Percentiles rank a stretch among this genome's conserved stretches.
Evolutionary conservation across 2,888 invertebrate species (phyloP).

Genomic region (Melanostoma scalare): DNA sequence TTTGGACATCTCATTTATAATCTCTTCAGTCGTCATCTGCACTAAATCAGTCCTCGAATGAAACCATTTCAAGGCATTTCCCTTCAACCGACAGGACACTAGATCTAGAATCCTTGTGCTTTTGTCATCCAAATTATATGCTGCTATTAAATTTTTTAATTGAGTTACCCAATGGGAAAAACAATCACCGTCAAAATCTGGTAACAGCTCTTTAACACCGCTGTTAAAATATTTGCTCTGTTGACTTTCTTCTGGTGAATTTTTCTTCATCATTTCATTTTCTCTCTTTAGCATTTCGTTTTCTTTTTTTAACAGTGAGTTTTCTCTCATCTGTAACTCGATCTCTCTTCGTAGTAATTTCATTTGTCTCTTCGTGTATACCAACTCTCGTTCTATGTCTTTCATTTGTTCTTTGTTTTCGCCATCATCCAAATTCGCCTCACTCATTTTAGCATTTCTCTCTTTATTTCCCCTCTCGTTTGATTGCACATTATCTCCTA

Average conservation of each 20-base stretch:
- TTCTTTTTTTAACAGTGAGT: background rate
- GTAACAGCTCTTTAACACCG: conserved; percentile 6
- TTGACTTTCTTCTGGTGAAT: conserved; percentile 15
- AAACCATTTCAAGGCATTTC: conserved; percentile 46
- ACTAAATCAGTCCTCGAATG: conserved; percentile 44
- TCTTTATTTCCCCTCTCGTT: background rate
- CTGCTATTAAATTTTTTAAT: conserved; percentile 15
- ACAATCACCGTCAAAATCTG: conserved; percentile 17
- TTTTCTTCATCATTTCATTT: conserved; percentile 17
- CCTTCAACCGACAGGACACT: conserved; percentile 51
- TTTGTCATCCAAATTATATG: conserved; percentile 51
- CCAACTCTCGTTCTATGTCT: background rate
- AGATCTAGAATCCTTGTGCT: conserved; percentile 52
- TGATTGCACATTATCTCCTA: background rate
- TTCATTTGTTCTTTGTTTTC: background rate
- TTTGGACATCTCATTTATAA: conserved; percentile 40
- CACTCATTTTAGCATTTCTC: background rate
- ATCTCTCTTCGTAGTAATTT: background rate
- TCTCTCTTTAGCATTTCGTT: conserved; percentile 15
- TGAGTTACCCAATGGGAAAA: conserved; percentile 35
- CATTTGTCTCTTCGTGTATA: background rate
- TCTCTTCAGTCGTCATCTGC: conserved; percentile 27
- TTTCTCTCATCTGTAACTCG: conserved; percentile 10
- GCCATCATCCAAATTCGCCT: background rate
- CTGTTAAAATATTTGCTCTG: background rate